These are phyloP conservation scores for Drosophila buzzatii DNA, from an alignment of 2,888 invertebrate genomes.

Conservation along the genomic window DNA sequence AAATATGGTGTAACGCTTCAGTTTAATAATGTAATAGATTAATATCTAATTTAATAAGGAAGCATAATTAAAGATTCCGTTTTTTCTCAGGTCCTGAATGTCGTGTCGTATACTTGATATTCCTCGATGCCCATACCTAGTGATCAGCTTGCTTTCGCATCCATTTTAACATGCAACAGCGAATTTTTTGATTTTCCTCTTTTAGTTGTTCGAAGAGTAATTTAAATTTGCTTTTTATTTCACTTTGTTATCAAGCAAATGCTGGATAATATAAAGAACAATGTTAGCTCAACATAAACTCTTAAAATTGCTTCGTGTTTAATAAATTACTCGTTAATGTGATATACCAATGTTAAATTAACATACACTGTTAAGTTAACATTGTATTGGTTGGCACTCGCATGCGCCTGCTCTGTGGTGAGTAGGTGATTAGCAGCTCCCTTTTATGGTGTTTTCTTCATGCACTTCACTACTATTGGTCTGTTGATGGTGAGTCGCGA, in stretches of 20 bases:
- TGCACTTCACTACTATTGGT: background rate
- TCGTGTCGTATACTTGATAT: background rate
- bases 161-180: too few relatives aligned
- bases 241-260: too few relatives aligned
- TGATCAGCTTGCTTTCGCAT: too few relatives aligned
- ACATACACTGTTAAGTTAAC: background rate
- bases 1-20: too few relatives aligned
- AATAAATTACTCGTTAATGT: background rate
- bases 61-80: too few relatives aligned
- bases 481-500: background rate
- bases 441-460: background rate
- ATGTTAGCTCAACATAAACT: too few relatives aligned
- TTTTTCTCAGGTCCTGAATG: too few relatives aligned
- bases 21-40: background rate
- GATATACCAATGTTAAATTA: background rate
- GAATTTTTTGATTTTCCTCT: background rate
- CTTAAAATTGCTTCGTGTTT: background rate
- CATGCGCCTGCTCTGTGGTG: conserved; percentile 1
- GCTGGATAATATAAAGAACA: too few relatives aligned
- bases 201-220: background rate
- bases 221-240: too few relatives aligned
- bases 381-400: background rate
- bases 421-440: background rate
- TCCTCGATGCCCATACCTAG: too few relatives aligned
- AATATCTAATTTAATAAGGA: background rate